Evolutionary conservation across 2,113 vertebrate species (phyloP).

Genomic region (Oryzias melastigma): DNA sequence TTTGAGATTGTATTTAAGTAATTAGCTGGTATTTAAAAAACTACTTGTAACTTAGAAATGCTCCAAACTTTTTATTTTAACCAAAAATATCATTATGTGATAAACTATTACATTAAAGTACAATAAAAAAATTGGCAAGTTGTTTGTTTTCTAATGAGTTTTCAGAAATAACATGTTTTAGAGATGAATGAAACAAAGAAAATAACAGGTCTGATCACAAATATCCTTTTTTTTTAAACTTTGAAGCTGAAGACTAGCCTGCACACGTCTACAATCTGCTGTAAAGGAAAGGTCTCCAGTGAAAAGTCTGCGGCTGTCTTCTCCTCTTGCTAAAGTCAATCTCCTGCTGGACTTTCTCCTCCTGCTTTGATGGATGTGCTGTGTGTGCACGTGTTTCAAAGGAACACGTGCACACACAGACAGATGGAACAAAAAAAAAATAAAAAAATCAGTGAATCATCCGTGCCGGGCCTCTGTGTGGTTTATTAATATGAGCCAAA

Average conservation of each 20-base stretch:
- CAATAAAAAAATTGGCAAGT: too few relatives aligned
- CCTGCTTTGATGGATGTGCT: conserved; percentile 35
- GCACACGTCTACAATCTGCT: conserved; percentile 62
- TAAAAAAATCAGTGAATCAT: conserved; percentile 40
- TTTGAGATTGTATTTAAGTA: too few relatives aligned
- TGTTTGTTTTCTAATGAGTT: too few relatives aligned
- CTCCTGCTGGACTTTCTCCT: conserved; percentile 61
- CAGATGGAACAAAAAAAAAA: conserved; percentile 20
- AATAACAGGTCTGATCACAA: not conserved
- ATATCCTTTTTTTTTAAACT: conserved; percentile 10
- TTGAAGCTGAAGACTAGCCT: conserved; percentile 47
- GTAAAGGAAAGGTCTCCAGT: conserved; percentile 64
- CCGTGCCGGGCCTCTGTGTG: conserved; percentile 5
- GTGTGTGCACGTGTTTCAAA: conserved; percentile 1
- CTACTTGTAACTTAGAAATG: too few relatives aligned
- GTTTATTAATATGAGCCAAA: conserved; percentile 12
- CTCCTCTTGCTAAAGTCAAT: conserved; percentile 63
- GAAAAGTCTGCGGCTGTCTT: conserved; percentile 45
- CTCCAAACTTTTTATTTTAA: too few relatives aligned
- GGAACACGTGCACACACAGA: conserved; percentile 20
- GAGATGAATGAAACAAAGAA: not conserved
- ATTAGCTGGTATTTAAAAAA: too few relatives aligned
- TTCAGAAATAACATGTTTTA: too few relatives aligned
- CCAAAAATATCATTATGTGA: too few relatives aligned
- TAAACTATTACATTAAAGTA: too few relatives aligned